Base-by-base conservation (phyloP, 1,140 invertebrate genomes). In the Ceratina calcarata region DNA sequence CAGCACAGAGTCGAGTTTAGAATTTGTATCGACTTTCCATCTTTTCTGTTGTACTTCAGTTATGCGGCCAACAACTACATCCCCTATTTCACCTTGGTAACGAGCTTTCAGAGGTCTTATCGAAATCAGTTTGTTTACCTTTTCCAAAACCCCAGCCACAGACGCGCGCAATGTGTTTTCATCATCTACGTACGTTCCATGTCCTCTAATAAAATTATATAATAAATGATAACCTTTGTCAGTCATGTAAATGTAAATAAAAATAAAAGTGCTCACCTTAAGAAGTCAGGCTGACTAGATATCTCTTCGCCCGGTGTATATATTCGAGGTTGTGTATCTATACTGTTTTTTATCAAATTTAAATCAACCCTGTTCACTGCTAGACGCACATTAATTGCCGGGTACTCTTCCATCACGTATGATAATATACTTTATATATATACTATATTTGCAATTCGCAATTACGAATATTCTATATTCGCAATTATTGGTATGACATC, bases 21-120 rank as follows among this genome's bases (percentile, higher is more conserved):
- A 96, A 93, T 98, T 98, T 3, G 97, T 98, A 87, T 99, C 98
- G 45, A 99, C 97, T 94, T 98, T 98, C 98, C 98, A 99, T 85
- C 98, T 93, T 89, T 97, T 97, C 86, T 98, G 96, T 90, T 97
- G 96, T 1, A 98, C 96, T 92, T 99, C 98, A 0, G 97, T 95
- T 20, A 99, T 97, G 77, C 99, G 94, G 0, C 98, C 99, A 58
- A 99, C 96, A 55, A 99, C 95, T 20, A 99, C 98, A 94, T 99
- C 99, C 0, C 99, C 99, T 76, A 99, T 97, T 93, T 99, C 98
- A 12, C 99, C 98, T 89, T 96, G 96, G 90, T 98, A 98, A 45
- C 97, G 94, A 87, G 96, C 97, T 91, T 99, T 99, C 10, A 99
- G 92, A 0, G 99, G 98, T 81, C 95, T 95, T 6, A 99, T 96